Evolutionary conservation across 2,113 vertebrate genomes (phyloP), one percentile per base, ranked within the genome.

Genomic region (Leptobrachium leishanense): DNA sequence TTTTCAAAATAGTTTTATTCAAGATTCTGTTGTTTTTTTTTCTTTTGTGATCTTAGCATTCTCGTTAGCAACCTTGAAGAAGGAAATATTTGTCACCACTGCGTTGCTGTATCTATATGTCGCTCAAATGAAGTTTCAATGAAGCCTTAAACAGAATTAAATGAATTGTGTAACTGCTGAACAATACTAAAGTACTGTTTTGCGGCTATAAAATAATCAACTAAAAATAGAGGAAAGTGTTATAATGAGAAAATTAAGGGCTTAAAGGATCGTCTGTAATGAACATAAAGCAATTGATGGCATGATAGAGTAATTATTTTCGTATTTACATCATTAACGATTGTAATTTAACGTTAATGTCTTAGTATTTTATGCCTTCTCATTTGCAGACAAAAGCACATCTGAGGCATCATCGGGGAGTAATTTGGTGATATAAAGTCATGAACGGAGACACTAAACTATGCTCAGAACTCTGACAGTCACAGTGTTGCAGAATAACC

Each of bases 361-460:
- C 84, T 68, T 89, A 87, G 88, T 79, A 89, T 89, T 87, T 90
- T 84, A 84, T 85, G 83, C 86, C 85, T 85, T 84, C 87, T 83
- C 83, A 86, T 85, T 84, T 79, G 87, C 90, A 90, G 89, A 91
- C 90, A 93, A 91, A 92, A 92, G 92, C 90, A 87, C 87, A 81
- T 88, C 89, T 89, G 87, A 85, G 86, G 65, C 85, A 88, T 68
- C 86, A 87, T 79, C 83, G 81, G 86, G 87, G 88, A 84, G 85
- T 68, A 89, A 81, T 89, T 83, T 59, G 89, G 64, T 81, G 64
- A 69, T 84, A 13, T 71, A 84, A 87, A 91, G 90, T 89, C 88
- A 85, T 76, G 88, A 88, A 83, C 86, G 62, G 89, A 82, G 91
- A 88, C 87, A 84, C 88, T 84, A 59, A 89, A 84, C 86, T 89